Base-by-base conservation (phyloP, 92 coral and sea anemone species). In the Epizoanthus stellaris region DNA sequence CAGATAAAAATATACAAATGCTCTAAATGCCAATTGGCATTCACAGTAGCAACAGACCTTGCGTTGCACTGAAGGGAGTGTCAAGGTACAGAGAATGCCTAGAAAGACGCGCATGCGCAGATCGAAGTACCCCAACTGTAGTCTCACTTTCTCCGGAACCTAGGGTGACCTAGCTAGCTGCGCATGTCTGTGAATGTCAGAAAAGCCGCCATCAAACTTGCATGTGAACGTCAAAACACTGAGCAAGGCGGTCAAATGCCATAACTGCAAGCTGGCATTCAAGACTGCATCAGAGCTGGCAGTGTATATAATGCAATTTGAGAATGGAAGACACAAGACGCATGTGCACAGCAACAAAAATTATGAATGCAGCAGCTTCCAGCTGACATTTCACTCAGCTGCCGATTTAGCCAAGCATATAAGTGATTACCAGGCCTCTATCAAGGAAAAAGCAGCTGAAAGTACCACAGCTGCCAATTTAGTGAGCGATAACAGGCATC, bases 211-310 rank as follows among this genome's bases (percentile, higher is more conserved):
- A 42, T 12, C 56, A 13, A 79, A 12, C 43, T 42, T 23, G 71
- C 52, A n/a, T 42, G 38, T 39, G 5, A 36, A 53, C 23, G 17
- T 8, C 56, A 77, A 40, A 60, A 56, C 16, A 20, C 45, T 19
- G 2, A n/a, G 70, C 56, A 77, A 61, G 17, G 70, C 70, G 2
- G 59, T 60, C 82, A 77, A n/a, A 43, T 77, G 82, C 54, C 56
- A 77, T 53, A 61, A 69, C 17, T 77, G 82, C 82, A 77, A 77
- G 21, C 38, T 77, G n/a, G 82, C 70, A 42, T 77, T 77, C 82
- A 60, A 62, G 11, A 77, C 82, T 3, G 82, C 82, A 61, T 40
- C 39, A 62, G 82, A 77, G 17, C 69, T 77, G 13, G 70, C 82
- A 13, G 49, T 56, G n/a, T 71, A 77, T 62, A 61, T 77, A 60